Evolutionary conservation across 1,140 invertebrate genomes (phyloP).

Genomic region (Bombyx mandarina): DNA sequence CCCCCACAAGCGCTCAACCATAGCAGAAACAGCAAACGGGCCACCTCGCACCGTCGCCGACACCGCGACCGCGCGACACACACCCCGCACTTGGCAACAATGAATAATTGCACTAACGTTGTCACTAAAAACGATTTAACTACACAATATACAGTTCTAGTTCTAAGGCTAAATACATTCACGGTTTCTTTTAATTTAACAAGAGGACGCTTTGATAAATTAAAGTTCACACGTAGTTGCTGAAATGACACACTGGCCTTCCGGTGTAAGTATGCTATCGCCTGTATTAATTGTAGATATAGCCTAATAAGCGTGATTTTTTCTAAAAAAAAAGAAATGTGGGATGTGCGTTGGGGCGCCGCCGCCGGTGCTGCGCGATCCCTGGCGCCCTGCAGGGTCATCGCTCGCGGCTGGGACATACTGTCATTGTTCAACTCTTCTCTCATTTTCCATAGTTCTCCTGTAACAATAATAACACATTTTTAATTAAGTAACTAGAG

Average conservation of each 20-base stretch:
- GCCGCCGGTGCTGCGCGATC: conserved; percentile 34
- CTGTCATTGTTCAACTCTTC: conserved; percentile 60
- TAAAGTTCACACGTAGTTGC: conserved; percentile 46
- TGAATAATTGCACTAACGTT: conserved; percentile 66
- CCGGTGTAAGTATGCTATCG: conserved; percentile 40
- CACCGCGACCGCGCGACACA: conserved; percentile 23
- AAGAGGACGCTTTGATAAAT: conserved; percentile 65
- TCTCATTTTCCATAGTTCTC: conserved; percentile 62
- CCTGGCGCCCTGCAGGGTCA: conserved; percentile 45
- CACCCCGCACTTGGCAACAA: conserved; percentile 62
- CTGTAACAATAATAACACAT: conserved; percentile 38
- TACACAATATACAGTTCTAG: conserved; percentile 53
- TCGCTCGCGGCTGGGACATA: conserved; percentile 60
- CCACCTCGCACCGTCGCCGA: conserved; percentile 14
- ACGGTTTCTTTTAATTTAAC: conserved; percentile 63
- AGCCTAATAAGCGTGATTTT: conserved; percentile 60
- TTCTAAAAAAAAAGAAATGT: conserved; percentile 42
- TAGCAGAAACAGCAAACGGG: conserved; percentile 33
- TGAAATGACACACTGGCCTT: conserved; percentile 26
- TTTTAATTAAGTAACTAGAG: neutral
- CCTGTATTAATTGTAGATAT: conserved; percentile 50
- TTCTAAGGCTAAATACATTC: conserved; percentile 47
- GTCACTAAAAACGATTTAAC: conserved; percentile 57
- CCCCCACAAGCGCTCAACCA: conserved; percentile 32
- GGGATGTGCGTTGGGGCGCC: conserved; percentile 22